These are phyloP conservation scores for Mixornis gularis DNA, from an alignment of 2,113 vertebrate species.

Conservation along the genomic window DNA sequence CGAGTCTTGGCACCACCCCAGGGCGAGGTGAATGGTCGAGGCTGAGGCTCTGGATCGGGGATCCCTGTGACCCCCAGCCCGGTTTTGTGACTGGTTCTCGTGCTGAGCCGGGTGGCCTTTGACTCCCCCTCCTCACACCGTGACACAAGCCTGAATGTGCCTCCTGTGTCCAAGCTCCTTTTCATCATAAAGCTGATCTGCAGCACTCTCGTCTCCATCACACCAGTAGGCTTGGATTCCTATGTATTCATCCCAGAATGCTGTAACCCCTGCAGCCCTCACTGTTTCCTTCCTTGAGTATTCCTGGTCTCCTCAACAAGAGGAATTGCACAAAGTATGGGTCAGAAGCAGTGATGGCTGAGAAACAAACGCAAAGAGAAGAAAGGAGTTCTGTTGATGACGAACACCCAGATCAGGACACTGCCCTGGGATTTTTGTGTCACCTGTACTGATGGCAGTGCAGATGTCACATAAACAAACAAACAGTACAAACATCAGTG, in stretches of 20 bases:
- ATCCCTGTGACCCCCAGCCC: not conserved
- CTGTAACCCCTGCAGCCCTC: not conserved
- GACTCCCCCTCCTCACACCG: not conserved
- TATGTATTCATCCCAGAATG: accelerated
- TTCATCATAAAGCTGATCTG: accelerated
- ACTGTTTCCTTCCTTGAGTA: accelerated
- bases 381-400: not conserved
- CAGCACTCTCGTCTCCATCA: accelerated
- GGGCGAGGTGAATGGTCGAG: not conserved
- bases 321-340: not conserved
- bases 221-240: accelerated
- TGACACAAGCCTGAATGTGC: too few relatives aligned
- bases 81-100: accelerated
- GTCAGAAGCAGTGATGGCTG: not conserved
- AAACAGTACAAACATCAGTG: too few relatives aligned
- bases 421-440: not conserved
- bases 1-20: too few relatives aligned
- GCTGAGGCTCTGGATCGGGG: not conserved
- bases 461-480: too few relatives aligned
- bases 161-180: not conserved
- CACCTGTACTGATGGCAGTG: too few relatives aligned
- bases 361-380: not conserved
- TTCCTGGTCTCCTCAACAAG: not conserved
- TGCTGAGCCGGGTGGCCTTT: not conserved
- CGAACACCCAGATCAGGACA: too few relatives aligned